Evolutionary conservation across 1,140 invertebrate species (phyloP), one percentile per base, ranked within the genome.

Genomic region (Belonocnema kinseyi): DNA sequence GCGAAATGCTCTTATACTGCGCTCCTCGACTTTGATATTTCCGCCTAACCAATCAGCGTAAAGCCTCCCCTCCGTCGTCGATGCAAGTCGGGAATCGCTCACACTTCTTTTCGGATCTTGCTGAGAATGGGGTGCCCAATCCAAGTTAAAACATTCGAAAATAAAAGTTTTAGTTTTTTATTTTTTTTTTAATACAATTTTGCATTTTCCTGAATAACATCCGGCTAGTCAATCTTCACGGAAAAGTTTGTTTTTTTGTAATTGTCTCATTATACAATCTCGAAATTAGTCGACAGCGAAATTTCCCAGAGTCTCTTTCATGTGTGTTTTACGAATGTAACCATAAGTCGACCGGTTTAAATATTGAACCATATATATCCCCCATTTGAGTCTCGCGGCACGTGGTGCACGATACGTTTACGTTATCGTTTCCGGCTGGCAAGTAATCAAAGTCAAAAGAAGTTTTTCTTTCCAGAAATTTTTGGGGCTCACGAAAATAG

Each of bases 371-470:
- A 51, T 71, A 76, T 78, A 76, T 58, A 50, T 66, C 46, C 3
- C 61, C 13, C 17, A 26, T 61, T 50, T 40, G 17, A 74, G 54
- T 58, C 58, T n/a, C n/a, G n/a, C 26, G 72, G 71, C 77, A 79
- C 81, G 80, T 84, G 79, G 79, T 79, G 72, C 58, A 66, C 50
- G 72, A 77, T 70, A 66, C 73, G 81, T 83, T 80, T 85, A 83
- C 77, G 78, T 85, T 83, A 77, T 75, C 76, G 78, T 82, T 85
- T 85, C 83, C 82, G 81, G 83, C 82, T 80, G 75, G 74, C 40
- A 78, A 75, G 19, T 50, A 61, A 70, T 50, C 21, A 74, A 75
- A 61, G 74, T 78, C 73, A 74, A 79, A 80, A 79, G 81, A 78
- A 46, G 71, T 79, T 74, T 78, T 80, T 81, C 75, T 75, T 74